These are phyloP conservation scores for Cosmia pyralina DNA, from an alignment of 2,888 invertebrate species.

Conservation along the genomic window DNA sequence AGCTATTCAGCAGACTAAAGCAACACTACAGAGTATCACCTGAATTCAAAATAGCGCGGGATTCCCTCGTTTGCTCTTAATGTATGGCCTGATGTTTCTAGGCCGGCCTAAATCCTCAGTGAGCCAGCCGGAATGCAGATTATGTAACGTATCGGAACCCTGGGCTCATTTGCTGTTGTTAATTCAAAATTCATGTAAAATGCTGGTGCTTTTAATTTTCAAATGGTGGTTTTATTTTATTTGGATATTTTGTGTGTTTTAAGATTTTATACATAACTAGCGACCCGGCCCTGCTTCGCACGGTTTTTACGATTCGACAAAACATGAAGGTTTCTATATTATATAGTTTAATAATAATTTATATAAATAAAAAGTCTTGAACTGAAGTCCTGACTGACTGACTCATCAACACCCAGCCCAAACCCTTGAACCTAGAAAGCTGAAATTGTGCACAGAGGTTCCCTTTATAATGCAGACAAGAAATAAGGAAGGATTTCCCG, in stretches of 20 bases:
- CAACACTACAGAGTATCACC: constrained; percentile 20
- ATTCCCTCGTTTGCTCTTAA: constrained; percentile 34
- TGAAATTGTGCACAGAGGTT: too few relatives aligned
- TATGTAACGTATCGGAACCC: constrained; percentile 21
- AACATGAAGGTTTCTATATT: too few relatives aligned
- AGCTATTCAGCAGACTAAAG: constrained; percentile 8
- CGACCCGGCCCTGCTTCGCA: too few relatives aligned
- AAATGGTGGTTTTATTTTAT: too few relatives aligned
- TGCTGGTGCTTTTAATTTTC: neutral
- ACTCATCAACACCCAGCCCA: too few relatives aligned
- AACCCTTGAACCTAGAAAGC: too few relatives aligned
- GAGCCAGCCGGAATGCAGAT: constrained; percentile 21
- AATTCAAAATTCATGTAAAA: neutral
- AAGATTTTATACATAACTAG: neutral
- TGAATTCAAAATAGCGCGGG: constrained; percentile 13
- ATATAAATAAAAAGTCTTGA: too few relatives aligned
- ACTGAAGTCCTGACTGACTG: too few relatives aligned
- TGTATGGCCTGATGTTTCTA: constrained; percentile 24
- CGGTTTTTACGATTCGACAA: too few relatives aligned
- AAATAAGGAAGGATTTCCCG: too few relatives aligned
- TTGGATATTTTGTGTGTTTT: neutral
- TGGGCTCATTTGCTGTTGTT: constrained; percentile 17
- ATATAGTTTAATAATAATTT: too few relatives aligned
- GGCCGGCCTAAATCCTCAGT: constrained; percentile 10
- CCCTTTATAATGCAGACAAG: too few relatives aligned